phyloP scores from a whole-genome alignment of 1,140 invertebrate species.

The Rhysida immarginata region DNA sequence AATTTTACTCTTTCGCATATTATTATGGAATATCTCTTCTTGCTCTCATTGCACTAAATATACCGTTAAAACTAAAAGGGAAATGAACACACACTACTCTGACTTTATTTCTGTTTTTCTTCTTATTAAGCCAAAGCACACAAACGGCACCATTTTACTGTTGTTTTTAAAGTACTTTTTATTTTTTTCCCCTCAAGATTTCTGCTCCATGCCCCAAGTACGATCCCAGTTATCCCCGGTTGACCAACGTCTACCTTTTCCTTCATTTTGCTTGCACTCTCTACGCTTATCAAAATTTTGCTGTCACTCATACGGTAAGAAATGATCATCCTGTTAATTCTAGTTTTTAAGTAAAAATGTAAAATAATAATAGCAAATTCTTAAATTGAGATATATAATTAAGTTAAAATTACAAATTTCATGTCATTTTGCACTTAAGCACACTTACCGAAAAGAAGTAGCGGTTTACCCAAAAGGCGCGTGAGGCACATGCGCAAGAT shows the following conservation, averaged over 20 bases:
- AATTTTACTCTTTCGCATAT: too few species aligned
- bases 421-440: too few species aligned
- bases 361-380: too few species aligned
- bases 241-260: slow-evolving; percentile 13
- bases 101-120: not conserved
- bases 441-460: too few species aligned
- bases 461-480: too few species aligned
- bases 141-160: not conserved
- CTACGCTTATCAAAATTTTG: slow-evolving; percentile 15
- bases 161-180: too few species aligned
- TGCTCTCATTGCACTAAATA: not conserved
- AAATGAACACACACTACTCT: not conserved
- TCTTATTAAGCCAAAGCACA: not conserved
- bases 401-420: too few species aligned
- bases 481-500: too few species aligned
- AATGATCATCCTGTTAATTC: too few species aligned
- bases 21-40: not conserved
- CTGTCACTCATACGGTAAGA: not conserved
- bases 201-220: slow-evolving; percentile 13
- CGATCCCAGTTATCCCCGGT: slow-evolving; percentile 10
- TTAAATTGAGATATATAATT: too few species aligned
- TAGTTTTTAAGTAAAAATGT: too few species aligned
- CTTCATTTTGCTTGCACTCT: slow-evolving; percentile 13
- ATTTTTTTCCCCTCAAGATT: slow-evolving; percentile 17
- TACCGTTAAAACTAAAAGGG: not conserved